Base-by-base conservation (phyloP, 2,888 invertebrate species). In the Lasioglossum leucozonium region DNA sequence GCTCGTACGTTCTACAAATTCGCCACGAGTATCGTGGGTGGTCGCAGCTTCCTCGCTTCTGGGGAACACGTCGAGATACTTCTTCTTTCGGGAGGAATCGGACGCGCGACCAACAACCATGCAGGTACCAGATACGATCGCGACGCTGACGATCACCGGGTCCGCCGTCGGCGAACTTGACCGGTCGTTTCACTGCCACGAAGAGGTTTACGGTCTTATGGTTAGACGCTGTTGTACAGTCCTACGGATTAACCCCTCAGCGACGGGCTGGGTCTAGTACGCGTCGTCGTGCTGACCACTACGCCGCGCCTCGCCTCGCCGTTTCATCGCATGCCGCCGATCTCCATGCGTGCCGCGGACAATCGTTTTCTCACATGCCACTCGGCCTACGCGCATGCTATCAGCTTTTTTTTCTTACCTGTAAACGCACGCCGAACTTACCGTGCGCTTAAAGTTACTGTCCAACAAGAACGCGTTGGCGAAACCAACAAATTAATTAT, bases 21-120 rank as follows among this genome's bases (percentile, higher is more conserved):
- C 87, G 78, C 87, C 77, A 88, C 79, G 82, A 72, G 79, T 84
- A 65, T 80, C 89, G 89, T 90, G 89, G 89, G 90, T 90, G 90
- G 90, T 88, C 89, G 84, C 72, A 55, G 78, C 79, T 72, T 87
- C 87, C 86, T 81, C 81, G 69, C 69, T 40, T 37, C 37, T 69
- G 80, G 80, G 87, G 86, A 82, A 84, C 79, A 67, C 84, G 79
- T 65, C 74, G 74, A 83, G 83, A 90, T 71, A 85, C 75, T 79
- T 77, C 79, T 76, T 79, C 83, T 82, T 82, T 81, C 76, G 78
- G 81, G 67, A 62, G 81, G 83, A 89, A 88, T 90, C 87, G 74
- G 78, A 75, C 85, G 86, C 65, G 88, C 86, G 85, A 84, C 81
- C 84, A 69, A 73, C 79, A 71, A 72, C 87, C 85, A 87, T 87